Evolutionary conservation across 2,113 vertebrate genomes (phyloP).

Genomic region (Stomatorhinus ivindoensis): DNA sequence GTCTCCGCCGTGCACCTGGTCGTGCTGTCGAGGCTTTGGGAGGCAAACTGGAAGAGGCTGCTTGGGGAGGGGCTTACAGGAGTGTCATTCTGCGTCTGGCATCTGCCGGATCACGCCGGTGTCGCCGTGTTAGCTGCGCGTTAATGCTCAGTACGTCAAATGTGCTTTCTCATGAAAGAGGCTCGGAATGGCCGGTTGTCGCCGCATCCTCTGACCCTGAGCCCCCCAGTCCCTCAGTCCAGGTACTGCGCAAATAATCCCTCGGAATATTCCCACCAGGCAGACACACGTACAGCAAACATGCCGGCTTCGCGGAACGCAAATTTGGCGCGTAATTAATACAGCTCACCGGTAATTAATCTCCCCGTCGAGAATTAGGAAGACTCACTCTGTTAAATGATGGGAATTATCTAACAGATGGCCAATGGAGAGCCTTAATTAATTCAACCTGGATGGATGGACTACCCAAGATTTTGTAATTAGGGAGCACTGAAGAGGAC

Average conservation of each 20-base stretch:
- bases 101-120: not conserved
- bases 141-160: not conserved
- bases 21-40: not conserved
- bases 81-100: not conserved
- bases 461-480: slow-evolving; percentile 4
- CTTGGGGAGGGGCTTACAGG: not conserved
- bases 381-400: slow-evolving; percentile 18
- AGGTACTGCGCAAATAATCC: not conserved
- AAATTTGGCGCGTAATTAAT: slow-evolving; percentile 15
- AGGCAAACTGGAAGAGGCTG: not conserved
- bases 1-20: not conserved
- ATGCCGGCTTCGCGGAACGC: not conserved
- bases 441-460: slow-evolving; percentile 25
- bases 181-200: not conserved
- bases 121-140: not conserved
- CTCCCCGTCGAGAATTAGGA: slow-evolving; percentile 12
- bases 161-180: not conserved
- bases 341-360: slow-evolving; percentile 20
- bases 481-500: slow-evolving; percentile 11
- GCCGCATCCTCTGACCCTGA: not conserved
- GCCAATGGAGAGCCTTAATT: slow-evolving; percentile 14
- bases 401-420: slow-evolving; percentile 24
- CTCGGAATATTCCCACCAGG: not conserved
- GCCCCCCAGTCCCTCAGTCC: not conserved
- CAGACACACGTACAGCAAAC: not conserved